Evolutionary conservation across 2,797 vertebrate species (phyloP).

Genomic region (Alectoris magna): DNA sequence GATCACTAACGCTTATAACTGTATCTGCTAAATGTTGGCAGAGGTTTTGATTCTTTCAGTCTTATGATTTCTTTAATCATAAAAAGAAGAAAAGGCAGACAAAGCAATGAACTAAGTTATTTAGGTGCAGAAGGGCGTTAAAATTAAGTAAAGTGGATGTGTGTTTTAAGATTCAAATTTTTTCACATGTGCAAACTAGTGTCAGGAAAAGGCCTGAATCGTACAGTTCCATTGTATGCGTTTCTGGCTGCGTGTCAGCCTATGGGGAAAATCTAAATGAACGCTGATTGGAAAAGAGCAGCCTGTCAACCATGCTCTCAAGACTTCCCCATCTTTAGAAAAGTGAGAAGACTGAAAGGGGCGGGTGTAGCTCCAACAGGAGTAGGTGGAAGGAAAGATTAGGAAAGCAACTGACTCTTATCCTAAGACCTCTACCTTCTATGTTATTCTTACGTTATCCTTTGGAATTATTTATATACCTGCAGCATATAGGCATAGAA

Average conservation of each 20-base stretch:
- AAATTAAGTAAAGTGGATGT: not conserved
- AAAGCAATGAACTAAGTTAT: constrained; percentile 27
- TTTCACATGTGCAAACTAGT: not conserved
- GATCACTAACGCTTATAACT: not conserved
- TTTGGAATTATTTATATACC: not conserved
- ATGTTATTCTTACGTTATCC: not conserved
- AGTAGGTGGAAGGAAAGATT: not conserved
- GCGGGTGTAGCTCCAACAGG: not conserved
- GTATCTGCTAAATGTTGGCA: not conserved
- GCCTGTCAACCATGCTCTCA: not conserved
- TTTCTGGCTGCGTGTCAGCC: not conserved
- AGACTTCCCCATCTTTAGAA: not conserved
- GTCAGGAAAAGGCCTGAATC: not conserved
- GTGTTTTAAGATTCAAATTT: not conserved
- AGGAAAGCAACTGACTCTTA: not conserved
- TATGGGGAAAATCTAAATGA: not conserved
- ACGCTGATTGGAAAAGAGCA: not conserved
- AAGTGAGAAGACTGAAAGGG: not conserved
- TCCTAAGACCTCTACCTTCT: not conserved
- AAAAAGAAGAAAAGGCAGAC: not conserved
- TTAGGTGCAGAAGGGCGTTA: constrained; percentile 61
- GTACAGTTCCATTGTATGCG: not conserved
- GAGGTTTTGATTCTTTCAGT: constrained; percentile 35
- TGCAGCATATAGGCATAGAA: not conserved
- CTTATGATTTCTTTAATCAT: constrained; percentile 34